Evolutionary conservation across 92 coral and sea anemone genomes (phyloP).

Genomic region (Pocillopora meandrina): DNA sequence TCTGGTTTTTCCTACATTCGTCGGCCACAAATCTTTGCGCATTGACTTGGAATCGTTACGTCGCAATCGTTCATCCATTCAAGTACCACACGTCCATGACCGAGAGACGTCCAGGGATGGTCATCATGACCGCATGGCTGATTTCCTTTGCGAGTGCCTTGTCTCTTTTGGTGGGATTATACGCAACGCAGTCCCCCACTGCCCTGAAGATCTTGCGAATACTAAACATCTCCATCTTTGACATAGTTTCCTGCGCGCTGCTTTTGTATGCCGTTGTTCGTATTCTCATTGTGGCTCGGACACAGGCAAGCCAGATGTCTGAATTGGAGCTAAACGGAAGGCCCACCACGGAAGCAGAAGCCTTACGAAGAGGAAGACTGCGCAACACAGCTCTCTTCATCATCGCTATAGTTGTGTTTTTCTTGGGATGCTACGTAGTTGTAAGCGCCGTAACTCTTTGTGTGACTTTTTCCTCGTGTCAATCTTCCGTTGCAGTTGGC

Average conservation of each 20-base stretch:
- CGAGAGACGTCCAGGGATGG: background rate
- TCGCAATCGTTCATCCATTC: conserved; percentile 22
- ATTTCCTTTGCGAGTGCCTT: conserved; percentile 2
- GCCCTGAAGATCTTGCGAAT: background rate
- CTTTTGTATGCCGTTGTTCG: conserved; percentile 5
- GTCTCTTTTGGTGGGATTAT: conserved; percentile 13
- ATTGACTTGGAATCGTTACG: conserved; percentile 31
- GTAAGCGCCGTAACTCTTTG: background rate
- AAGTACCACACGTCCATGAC: background rate
- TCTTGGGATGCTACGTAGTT: conserved; percentile 16
- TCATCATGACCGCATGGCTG: conserved; percentile 22
- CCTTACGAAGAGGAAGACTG: background rate
- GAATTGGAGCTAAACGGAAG: background rate
- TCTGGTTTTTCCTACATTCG: conserved; percentile 28
- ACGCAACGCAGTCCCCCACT: background rate
- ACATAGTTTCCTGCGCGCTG: background rate
- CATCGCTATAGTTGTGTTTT: conserved; percentile 1
- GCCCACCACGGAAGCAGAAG: background rate
- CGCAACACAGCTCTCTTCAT: conserved; percentile 13
- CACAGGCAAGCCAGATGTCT: background rate
- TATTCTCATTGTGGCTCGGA: conserved; percentile 10
- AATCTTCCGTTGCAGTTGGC: background rate
- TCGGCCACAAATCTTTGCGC: conserved; percentile 31
- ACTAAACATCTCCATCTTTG: conserved; percentile 1
- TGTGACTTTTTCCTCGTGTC: background rate